phyloP scores from a whole-genome alignment of 2,113 vertebrate species.

The Aspiorhynchus laticeps region DNA sequence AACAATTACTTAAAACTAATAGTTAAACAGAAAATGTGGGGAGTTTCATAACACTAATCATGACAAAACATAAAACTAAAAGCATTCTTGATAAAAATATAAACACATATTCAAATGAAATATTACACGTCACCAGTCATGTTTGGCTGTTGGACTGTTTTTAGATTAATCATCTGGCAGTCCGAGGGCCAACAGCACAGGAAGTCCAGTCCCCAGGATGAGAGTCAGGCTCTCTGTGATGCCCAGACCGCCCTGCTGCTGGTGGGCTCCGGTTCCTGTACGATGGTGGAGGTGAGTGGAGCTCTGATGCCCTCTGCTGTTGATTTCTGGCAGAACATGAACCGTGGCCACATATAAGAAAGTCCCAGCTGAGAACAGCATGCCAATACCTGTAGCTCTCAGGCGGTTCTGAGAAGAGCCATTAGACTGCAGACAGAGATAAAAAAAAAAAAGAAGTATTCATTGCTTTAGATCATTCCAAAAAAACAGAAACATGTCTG shows the following conservation, averaged over 20 bases:
- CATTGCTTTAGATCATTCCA: no score
- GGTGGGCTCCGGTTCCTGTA: conserved; percentile 10
- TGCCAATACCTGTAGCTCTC: conserved; percentile 70
- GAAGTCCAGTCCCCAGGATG: conserved; percentile 72
- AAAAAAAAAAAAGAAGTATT: no score
- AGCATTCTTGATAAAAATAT: background rate
- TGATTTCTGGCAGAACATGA: conserved; percentile 75
- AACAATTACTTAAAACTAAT: background rate
- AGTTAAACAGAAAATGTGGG: no score
- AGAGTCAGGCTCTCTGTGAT: conserved; percentile 71
- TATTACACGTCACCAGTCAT: background rate
- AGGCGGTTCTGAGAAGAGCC: conserved; percentile 67
- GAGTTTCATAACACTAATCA: background rate
- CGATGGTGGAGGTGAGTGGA: conserved; percentile 54
- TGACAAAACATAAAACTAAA: background rate
- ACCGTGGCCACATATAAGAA: conserved; percentile 77
- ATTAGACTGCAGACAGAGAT: conserved; percentile 59
- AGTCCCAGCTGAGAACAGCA: conserved; percentile 78
- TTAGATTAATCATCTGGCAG: conserved; percentile 68
- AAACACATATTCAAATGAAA: no score
- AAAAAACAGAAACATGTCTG: no score
- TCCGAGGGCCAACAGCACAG: conserved; percentile 74
- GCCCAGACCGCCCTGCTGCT: conserved; percentile 63
- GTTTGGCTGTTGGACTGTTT: background rate
- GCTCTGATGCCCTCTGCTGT: conserved; percentile 60